Base-by-base conservation (phyloP, 2,113 vertebrate species). In the Anas platyrhynchos region DNA sequence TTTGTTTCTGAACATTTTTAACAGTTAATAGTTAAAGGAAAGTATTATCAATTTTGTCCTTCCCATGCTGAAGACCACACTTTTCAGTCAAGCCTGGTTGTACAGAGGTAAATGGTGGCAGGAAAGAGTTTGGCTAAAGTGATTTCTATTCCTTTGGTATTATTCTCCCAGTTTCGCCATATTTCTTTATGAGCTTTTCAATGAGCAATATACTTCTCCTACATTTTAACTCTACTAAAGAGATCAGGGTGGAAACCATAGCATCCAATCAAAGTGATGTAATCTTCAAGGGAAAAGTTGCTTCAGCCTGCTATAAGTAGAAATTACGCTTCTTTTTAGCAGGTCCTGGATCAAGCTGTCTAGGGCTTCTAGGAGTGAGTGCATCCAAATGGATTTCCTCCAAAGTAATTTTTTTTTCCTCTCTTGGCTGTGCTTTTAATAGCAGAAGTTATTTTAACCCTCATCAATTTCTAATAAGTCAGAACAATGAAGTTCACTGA, bases 251-350 rank as follows among this genome's bases (percentile, higher is more conserved):
- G 96, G 96, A 97, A 98, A 97, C 96, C 89, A 93, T 96, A 97
- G 86, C 79, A 87, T 93, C 94, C 95, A 94, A 75, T 97, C 91
- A 94, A 88, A 96, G 69, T 97, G 96, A 97, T 97, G 90, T 97
- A 91, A 97, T 97, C 59, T 92, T 87, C 87, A 93, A 94, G 88
- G 96, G 93, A 96, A 97, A 97, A 95, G 82, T 96, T 97, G 91
- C 93, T 97, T 96, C 68, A 76, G 67, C 27, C 69, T 96, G 82
- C 95, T 97, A n/a, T 95, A 95, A 96, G 94, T 97, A 97, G 93
- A 97, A 97, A 95, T 97, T 96, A 82, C 17, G 4, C 93, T 95
- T 96, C 63, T 63, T 96, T 96, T 91, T 86, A 95, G 92, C 87
- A 55, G 61, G 91, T 97, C 85, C 76, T 93, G 96, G 92, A 92